Base-by-base conservation (phyloP, 1,140 invertebrate species). In the Macrotrachela quadricornifera region DNA sequence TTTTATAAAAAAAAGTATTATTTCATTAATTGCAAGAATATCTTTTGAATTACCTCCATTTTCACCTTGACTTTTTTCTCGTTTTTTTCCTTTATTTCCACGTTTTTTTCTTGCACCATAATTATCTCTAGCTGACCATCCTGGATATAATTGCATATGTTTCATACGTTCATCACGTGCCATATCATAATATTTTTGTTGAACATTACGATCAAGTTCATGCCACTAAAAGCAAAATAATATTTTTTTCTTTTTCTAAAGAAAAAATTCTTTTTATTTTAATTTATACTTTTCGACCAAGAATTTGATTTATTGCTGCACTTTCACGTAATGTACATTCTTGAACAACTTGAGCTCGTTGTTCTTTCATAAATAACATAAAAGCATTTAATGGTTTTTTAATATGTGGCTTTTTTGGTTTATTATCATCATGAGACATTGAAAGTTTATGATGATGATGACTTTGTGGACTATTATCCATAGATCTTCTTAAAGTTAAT, bases 311-410 rank as follows among this genome's bases (percentile, higher is more conserved):
- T 70, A 99, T 94, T 58, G 91, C 90, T 51, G 94, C 90, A 60
- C 87, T 94, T 69, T 97, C 91, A 74, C 95, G 95, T 51, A 95
- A 76, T 54, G 87, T 94, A 74, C 86, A 92, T 72, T 97, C 90
- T 14, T 87, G 85, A 46, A 96, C 85, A 44, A 97, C 88, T 74
- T 92, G 87, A 59, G 88, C 83, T 65, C 92, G 76, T 85, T 94
- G 94, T 71, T 97, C 91, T 72, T 96, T 96, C 92, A 97, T 99
- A 70, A 94, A 99, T 59, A 96, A 77, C 94, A 99, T 99, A 76
- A 99, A 99, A 61, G 94, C 92, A 73, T 99, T 99, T 46, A 97
- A 76, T 56, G 92, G 92, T 75, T 99, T 99, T 76, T 99, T 97
- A 68, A 97, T 94, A 73, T 95, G 88, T 58, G 60, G 61, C 59